Conservation (phyloP, 2,113 vertebrate genomes). For the Brienomyrus longianalis region DNA sequence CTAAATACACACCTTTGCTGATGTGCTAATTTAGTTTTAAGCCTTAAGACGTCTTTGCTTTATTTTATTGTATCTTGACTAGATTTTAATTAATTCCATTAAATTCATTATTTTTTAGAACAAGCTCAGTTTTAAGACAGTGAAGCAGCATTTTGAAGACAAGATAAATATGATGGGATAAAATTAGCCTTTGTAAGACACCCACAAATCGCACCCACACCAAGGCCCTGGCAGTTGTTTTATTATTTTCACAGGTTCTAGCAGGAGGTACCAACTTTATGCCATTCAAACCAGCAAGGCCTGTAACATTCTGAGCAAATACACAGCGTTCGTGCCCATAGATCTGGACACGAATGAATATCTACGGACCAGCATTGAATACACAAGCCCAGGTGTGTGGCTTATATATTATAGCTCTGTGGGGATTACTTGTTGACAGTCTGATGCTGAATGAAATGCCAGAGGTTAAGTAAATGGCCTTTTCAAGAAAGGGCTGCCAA, state of each 20-base stretch:
- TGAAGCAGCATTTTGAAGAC: background rate
- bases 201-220: background rate
- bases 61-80: background rate
- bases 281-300: constrained; percentile 87
- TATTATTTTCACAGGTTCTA: constrained; percentile 60
- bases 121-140: background rate
- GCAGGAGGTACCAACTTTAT: constrained; percentile 73
- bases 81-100: background rate
- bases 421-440: background rate
- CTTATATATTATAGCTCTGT: background rate
- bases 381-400: constrained; percentile 66
- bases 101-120: background rate
- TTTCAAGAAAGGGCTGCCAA: background rate
- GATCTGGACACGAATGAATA: constrained; percentile 79
- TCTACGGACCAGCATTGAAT: constrained; percentile 69
- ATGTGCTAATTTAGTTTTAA: background rate
- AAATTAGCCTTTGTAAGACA: background rate
- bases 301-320: constrained; percentile 89
- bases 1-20: background rate
- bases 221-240: background rate
- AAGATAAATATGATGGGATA: background rate
- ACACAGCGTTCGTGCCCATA: constrained; percentile 75
- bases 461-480: constrained; percentile 1
- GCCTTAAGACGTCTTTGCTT: background rate
- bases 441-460: background rate